A percentile compares a stretch with the other conserved stretches of the same genome.
phyloP scores from a whole-genome alignment of 2,113 vertebrate genomes.

The Neolamprologus tretocephalus region DNA sequence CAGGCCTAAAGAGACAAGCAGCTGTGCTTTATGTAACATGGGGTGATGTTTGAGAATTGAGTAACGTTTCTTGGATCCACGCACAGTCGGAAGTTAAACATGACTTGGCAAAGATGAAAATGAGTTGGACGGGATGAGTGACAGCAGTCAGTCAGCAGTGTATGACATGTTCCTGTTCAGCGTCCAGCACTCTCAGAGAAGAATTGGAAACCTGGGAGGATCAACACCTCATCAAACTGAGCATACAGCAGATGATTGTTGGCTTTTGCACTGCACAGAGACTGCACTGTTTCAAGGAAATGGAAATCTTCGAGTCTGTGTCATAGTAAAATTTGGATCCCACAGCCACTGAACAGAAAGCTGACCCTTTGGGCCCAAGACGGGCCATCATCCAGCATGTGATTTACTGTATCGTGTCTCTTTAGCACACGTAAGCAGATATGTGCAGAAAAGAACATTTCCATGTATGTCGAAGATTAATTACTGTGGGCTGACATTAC shows the following conservation, averaged over 20 bases:
- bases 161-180: background rate
- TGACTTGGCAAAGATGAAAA: conserved; percentile 26
- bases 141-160: background rate
- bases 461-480: background rate
- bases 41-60: background rate
- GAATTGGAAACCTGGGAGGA: background rate
- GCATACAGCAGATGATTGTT: background rate
- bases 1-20: conserved; percentile 49
- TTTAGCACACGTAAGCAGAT: background rate
- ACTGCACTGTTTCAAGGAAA: background rate
- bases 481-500: conserved; percentile 45
- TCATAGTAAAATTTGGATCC: background rate
- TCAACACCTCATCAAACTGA: background rate
- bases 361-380: background rate
- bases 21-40: conserved; percentile 65
- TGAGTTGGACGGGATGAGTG: background rate
- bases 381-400: background rate
- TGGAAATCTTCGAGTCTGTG: background rate
- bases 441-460: background rate
- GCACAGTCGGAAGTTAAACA: conserved; percentile 1
- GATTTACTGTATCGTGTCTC: background rate
- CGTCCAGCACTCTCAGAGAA: background rate
- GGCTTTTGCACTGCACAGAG: background rate
- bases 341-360: background rate
- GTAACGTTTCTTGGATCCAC: background rate